These are phyloP conservation scores for Tychaedon coryphoeus DNA, from an alignment of 2,113 vertebrate genomes.

Conservation along the genomic window DNA sequence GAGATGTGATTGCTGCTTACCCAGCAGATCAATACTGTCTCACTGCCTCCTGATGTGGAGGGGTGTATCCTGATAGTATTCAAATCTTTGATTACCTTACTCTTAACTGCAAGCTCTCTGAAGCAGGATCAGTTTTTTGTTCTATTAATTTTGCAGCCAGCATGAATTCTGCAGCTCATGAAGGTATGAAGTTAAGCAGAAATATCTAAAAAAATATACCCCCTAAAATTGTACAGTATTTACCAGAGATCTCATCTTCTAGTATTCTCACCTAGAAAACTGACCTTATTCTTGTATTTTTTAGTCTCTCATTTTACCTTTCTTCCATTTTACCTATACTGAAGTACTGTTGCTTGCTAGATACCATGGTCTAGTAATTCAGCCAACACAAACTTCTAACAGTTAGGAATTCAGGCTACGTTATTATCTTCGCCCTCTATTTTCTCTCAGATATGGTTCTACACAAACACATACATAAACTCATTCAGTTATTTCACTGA, in stretches of 20 bases:
- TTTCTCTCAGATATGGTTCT: background rate
- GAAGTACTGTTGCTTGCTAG: background rate
- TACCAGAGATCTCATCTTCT: background rate
- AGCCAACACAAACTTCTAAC: background rate
- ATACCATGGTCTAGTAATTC: background rate
- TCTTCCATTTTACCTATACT: background rate
- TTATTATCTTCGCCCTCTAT: background rate
- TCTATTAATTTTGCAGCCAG: background rate
- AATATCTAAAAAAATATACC: background rate
- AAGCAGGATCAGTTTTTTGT: background rate
- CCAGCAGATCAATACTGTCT: conserved; percentile 52
- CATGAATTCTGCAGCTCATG: background rate
- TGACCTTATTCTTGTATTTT: background rate
- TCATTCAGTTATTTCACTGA: background rate
- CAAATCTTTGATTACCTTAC: background rate
- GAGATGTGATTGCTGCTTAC: conserved; percentile 54
- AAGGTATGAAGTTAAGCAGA: background rate
- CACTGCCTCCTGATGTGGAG: background rate
- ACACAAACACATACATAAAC: background rate
- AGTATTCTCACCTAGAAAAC: background rate
- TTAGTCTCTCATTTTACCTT: background rate
- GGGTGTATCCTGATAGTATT: background rate
- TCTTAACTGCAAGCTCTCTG: background rate
- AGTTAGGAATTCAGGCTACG: background rate
- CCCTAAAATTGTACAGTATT: background rate